phyloP scores from a whole-genome alignment of 92 coral and sea anemone species.

The Actinostola sp. region DNA sequence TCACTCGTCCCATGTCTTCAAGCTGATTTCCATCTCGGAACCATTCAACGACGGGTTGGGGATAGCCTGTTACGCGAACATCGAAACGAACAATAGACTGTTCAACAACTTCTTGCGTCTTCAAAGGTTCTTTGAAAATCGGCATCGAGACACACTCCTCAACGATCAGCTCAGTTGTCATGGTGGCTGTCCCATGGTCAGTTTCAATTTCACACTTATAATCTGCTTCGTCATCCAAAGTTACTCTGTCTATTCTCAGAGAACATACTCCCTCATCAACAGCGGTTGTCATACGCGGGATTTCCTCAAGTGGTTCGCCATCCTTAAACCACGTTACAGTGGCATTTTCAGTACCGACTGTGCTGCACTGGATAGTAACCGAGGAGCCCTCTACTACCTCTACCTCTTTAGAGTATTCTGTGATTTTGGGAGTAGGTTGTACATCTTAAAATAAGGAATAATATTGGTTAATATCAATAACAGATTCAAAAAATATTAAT shows the following conservation, averaged over 20 bases:
- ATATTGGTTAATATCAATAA: neutral
- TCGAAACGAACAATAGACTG: slow-evolving; percentile 76
- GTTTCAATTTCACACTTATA: slow-evolving; percentile 69
- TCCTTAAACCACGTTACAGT: slow-evolving; percentile 85
- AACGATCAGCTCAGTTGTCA: slow-evolving; percentile 58
- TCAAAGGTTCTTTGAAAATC: slow-evolving; percentile 67
- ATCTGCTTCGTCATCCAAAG: slow-evolving; percentile 88
- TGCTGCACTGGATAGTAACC: slow-evolving; percentile 73
- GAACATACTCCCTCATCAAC: slow-evolving; percentile 72
- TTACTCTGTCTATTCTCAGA: slow-evolving; percentile 62
- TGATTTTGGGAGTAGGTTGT: slow-evolving; percentile 56
- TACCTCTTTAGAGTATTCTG: slow-evolving; percentile 67
- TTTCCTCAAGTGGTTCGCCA: slow-evolving; percentile 72
- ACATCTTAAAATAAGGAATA: slow-evolving; percentile 4
- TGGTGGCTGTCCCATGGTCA: slow-evolving; percentile 68
- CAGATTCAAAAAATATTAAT: neutral
- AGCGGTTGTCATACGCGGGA: slow-evolving; percentile 63
- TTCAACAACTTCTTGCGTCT: slow-evolving; percentile 62
- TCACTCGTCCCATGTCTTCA: slow-evolving; percentile 72
- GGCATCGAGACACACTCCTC: slow-evolving; percentile 67
- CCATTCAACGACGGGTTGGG: slow-evolving; percentile 89
- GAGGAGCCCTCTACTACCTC: slow-evolving; percentile 92
- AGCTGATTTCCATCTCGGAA: slow-evolving; percentile 79
- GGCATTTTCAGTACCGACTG: slow-evolving; percentile 56
- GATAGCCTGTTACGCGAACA: slow-evolving; percentile 76